Evolutionary conservation across 2,113 vertebrate species (phyloP).

Genomic region (Archilochus colubris): DNA sequence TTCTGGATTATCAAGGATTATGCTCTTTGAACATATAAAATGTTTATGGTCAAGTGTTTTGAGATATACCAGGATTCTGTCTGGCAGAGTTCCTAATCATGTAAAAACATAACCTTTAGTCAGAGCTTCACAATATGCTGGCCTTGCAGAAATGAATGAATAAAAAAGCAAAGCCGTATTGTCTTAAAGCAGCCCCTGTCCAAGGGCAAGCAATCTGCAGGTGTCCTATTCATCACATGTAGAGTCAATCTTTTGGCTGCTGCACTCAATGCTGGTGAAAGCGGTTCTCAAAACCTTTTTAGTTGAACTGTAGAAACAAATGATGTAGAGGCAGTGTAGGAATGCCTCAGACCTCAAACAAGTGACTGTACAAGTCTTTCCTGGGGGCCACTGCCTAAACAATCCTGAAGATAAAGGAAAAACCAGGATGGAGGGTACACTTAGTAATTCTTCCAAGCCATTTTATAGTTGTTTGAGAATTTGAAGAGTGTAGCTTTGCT

Average conservation of each 20-base stretch:
- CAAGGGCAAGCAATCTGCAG: background rate
- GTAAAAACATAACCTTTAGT: conserved; percentile 17
- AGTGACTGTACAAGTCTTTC: background rate
- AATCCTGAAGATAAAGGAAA: background rate
- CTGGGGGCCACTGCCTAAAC: background rate
- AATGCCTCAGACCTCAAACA: background rate
- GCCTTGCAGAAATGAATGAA: conserved; percentile 1
- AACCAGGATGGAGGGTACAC: background rate
- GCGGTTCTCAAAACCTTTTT: background rate
- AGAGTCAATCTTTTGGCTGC: background rate
- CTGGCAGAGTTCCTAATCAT: conserved; percentile 36
- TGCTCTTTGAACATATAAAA: conserved; percentile 51
- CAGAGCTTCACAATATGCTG: background rate
- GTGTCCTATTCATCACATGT: background rate
- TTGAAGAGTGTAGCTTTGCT: background rate
- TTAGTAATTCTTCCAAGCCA: background rate
- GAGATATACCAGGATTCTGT: background rate
- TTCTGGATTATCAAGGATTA: background rate
- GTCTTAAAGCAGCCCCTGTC: background rate
- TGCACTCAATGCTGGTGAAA: background rate
- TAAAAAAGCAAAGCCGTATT: background rate
- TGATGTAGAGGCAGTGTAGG: background rate
- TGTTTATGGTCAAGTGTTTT: conserved; percentile 41
- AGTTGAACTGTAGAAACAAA: background rate
- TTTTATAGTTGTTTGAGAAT: background rate